Evolutionary conservation across 2,113 vertebrate genomes (phyloP), one percentile per base, ranked within the genome.

Genomic region (Trinectes maculatus): DNA sequence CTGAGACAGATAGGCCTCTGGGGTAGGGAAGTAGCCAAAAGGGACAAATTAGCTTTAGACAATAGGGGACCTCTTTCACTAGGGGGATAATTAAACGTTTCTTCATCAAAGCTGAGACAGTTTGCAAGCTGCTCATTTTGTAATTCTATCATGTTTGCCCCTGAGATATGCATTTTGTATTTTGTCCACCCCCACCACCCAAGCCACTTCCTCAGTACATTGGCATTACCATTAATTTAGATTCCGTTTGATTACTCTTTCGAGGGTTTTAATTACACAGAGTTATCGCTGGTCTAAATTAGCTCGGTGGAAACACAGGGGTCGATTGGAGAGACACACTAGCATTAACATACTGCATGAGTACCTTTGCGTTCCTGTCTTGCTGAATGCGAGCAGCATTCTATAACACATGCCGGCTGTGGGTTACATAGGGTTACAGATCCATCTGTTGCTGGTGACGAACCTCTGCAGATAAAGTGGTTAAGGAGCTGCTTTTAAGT

Each of bases 41-140:
- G 90, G 89, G 91, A 93, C 91, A 94, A 93, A 93, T 94, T 93
- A 93, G 91, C 89, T 90, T 91, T 82, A 94, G 91, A 96, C 94
- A 95, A 95, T 91, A 92, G 89, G 89, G 90, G 91, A 95, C 95
- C 90, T 94, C 92, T 95, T 96, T 94, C 94, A 93, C 92, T 87
- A 77, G 85, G 89, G 88, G 93, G 90, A 93, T 95, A 96, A 96
- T 96, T 95, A 96, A 96, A 94, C 90, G 91, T 91, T 93, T 88
- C 93, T 94, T 93, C 93, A 95, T 96, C 95, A 96, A 95, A 96
- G 96, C 19, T 86, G 89, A 85, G 91, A 92, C 95, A 95, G 94
- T 95, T 94, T 94, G 93, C 95, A 95, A 96, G 95, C 95, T 94
- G 95, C 94, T 96, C 92, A 39, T 93, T 92, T 90, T 94, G 94